Base-by-base conservation (phyloP, 1,140 invertebrate species). In the Leptopilina boulardi region DNA sequence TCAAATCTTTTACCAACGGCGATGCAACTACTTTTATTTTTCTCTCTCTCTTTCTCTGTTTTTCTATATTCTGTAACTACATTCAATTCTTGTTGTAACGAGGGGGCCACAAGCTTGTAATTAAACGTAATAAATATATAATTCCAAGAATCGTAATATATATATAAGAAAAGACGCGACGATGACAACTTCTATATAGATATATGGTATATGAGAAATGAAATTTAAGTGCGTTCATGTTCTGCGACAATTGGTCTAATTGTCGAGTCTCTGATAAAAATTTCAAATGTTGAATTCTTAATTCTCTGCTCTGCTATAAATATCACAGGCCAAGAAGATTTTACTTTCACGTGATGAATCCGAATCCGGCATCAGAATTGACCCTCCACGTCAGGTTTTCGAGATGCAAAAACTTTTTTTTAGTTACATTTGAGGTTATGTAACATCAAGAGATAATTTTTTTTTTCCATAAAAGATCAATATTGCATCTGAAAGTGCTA, bases 101-200 rank as follows among this genome's bases (percentile, higher is more conserved):
- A 66, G 59, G 30, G n/a, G 42, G 66, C 11, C 47, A n/a, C 47
- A 47, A 42, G 38, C 74, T 70, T 44, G 76, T 82, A 82, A 84
- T 82, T 80, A 82, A 66, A 84, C 81, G 81, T 78, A 78, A 84
- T 80, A 80, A 84, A 83, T 83, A 66, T n/a, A 83, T 80, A 75
- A 78, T 80, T 70, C 54, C 72, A 73, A n/a, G 54, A 66, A 66
- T 66, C 59, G 34, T 38, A 38, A 1, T 3, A 38, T 2, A n/a
- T n/a, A 38, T 8, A 3, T 10, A 30, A 66, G 59, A 66, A 66
- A 26, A 66, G 59, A 66, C 59, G 21, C 59, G 21, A 66, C 23
- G 3, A 66, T 13, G 11, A 13, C 11, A 11, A 26, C 9, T 66
- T 26, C 26, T 21, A 26, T 26, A 3, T 26, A 21, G 23, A 11